A percentile compares a stretch with the other conserved stretches of the same genome.
phyloP scores from a whole-genome alignment of 2,888 invertebrate genomes.

The Cheilosia urbana region DNA sequence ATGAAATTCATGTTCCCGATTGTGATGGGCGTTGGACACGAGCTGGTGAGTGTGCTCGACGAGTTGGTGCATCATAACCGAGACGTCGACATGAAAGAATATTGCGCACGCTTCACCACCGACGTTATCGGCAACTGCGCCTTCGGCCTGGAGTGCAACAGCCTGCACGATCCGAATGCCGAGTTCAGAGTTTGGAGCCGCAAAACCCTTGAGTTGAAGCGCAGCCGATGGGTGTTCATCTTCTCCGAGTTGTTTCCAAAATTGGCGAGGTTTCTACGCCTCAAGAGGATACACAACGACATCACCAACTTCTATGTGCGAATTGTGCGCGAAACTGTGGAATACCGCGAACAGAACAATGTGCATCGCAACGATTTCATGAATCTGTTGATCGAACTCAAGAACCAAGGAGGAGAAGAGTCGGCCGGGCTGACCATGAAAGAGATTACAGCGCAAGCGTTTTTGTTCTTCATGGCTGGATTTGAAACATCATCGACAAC shows the following conservation, averaged over 20 bases:
- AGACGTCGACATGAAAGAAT: slow-evolving; percentile 82
- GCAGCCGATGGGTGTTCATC: slow-evolving; percentile 76
- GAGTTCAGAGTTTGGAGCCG: slow-evolving; percentile 81
- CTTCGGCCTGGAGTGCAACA: slow-evolving; percentile 84
- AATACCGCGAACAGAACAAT: slow-evolving; percentile 81
- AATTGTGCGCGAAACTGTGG: slow-evolving; percentile 82
- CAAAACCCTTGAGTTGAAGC: slow-evolving; percentile 75
- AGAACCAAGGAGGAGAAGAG: slow-evolving; percentile 81
- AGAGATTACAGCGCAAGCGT: slow-evolving; percentile 82
- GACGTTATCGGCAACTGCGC: slow-evolving; percentile 85
- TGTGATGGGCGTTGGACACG: slow-evolving; percentile 77
- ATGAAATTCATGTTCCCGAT: slow-evolving; percentile 78
- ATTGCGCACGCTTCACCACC: slow-evolving; percentile 84
- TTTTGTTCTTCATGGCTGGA: slow-evolving; percentile 84
- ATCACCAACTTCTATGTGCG: slow-evolving; percentile 84
- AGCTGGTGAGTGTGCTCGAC: slow-evolving; percentile 77
- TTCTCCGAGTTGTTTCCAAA: slow-evolving; percentile 78
- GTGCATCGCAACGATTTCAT: slow-evolving; percentile 85
- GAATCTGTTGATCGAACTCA: slow-evolving; percentile 85
- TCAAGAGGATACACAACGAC: slow-evolving; percentile 78
- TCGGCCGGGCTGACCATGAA: slow-evolving; percentile 75
- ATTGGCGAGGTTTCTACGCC: slow-evolving; percentile 78
- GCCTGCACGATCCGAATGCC: slow-evolving; percentile 82
- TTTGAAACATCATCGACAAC: slow-evolving; percentile 87
- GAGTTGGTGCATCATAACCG: slow-evolving; percentile 54